These are phyloP conservation scores for Phengaris alcon DNA, from an alignment of 2,888 invertebrate species.

Conservation along the genomic window DNA sequence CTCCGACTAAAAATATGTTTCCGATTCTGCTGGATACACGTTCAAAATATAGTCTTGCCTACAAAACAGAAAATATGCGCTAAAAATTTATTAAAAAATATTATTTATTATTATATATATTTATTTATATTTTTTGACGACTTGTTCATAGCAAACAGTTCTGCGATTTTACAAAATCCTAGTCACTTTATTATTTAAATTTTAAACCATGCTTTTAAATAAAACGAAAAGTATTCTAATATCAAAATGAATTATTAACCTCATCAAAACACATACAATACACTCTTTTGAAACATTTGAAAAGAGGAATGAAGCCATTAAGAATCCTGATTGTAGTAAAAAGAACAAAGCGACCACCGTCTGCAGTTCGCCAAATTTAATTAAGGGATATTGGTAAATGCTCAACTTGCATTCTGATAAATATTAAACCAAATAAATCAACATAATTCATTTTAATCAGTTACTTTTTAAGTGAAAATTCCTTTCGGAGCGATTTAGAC, in stretches of 20 bases:
- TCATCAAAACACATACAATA: not conserved
- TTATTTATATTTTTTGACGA: too few species aligned
- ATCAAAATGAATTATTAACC: not conserved
- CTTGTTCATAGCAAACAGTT: not conserved
- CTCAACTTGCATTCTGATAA: not conserved
- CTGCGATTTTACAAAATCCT: not conserved
- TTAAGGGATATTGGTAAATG: conserved; percentile 7
- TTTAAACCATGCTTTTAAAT: not conserved
- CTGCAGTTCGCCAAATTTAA: conserved; percentile 24
- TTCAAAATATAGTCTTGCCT: not conserved
- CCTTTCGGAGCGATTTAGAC: not conserved
- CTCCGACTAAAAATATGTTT: conserved; percentile 9
- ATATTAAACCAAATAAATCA: conserved; percentile 7
- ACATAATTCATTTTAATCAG: not conserved
- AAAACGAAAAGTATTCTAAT: not conserved
- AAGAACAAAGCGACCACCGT: not conserved
- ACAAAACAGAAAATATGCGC: not conserved
- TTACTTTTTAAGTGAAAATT: not conserved
- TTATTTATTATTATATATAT: too few species aligned
- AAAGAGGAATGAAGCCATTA: conserved; percentile 12
- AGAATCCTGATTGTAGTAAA: conserved; percentile 10
- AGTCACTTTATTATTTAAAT: not conserved
- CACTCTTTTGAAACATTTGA: conserved; percentile 2
- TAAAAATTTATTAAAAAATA: not conserved
- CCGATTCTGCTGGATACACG: not conserved